Percentiles rank a stretch among this genome's conserved stretches.
Conservation (phyloP, 2,888 invertebrate species). For the Latrodectus hesperus region DNA sequence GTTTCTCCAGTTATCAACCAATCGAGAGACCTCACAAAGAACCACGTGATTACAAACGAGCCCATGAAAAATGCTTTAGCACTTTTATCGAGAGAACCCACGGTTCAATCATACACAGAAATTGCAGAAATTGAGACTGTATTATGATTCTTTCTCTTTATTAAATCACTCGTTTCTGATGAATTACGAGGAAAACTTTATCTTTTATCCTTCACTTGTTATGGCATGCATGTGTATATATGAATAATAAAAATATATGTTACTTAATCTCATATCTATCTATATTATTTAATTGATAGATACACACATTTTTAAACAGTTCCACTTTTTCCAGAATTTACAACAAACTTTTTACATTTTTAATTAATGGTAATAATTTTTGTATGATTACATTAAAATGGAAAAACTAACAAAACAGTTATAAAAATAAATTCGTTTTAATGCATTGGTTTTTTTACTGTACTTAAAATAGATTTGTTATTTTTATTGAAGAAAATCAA, state of each 20-base stretch:
- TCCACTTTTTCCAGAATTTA: no score
- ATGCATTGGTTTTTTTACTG: no score
- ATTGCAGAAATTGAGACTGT: constrained; percentile 69
- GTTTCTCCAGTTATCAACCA: constrained; percentile 66
- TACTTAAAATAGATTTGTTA: no score
- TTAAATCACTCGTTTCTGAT: constrained; percentile 32
- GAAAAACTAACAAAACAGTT: no score
- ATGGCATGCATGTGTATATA: constrained; percentile 68
- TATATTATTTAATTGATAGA: no score
- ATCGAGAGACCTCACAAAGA: constrained; percentile 77
- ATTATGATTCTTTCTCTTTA: constrained; percentile 60
- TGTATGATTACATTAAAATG: no score
- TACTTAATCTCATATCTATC: constrained; percentile 59
- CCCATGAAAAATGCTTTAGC: constrained; percentile 53
- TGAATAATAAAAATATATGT: constrained; percentile 55
- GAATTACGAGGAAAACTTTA: constrained; percentile 16
- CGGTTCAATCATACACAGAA: constrained; percentile 52
- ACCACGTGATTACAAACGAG: constrained; percentile 77
- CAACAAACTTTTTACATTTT: no score
- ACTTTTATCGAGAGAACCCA: constrained; percentile 31
- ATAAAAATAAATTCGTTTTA: no score
- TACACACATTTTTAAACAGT: no score
- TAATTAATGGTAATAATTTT: no score
- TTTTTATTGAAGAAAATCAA: no score
- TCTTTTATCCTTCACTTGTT: constrained; percentile 56